Base-by-base conservation (phyloP, 92 coral and sea anemone genomes). In the Phenganax marumi region DNA sequence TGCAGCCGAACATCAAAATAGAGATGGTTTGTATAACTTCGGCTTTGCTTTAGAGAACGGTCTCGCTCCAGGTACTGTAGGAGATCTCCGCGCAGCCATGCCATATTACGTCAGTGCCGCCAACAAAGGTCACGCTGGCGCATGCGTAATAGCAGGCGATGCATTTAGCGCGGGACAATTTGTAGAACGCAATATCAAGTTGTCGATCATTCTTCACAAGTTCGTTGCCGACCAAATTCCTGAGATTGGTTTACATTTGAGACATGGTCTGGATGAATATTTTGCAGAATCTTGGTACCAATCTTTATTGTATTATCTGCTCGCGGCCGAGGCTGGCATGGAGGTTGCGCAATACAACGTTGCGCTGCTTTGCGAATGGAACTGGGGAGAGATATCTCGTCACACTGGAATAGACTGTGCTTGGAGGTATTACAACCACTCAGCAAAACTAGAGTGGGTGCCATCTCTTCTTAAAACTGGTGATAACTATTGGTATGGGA, bases 251-350 rank as follows among this genome's bases (percentile, higher is more conserved):
- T 75, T 90, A 89, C 88, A 84, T 16, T 84, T 95, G 81, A 77
- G 91, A 12, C 84, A 75, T n/a, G 98, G 93, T 7, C 84, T 95
- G 19, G 87, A 95, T 57, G 94, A 91, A 13, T 90, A 90, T 85
- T 89, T 92, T 72, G 82, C 58, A 46, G 87, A 90, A 8, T 60
- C 91, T 73, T 87, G 88, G 98, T 92, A 89, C 85, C 82, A 85
- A 76, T 90, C 97, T 2, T 75, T 95, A 55, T 84, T 95, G 53
- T 80, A 88, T 71, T 95, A 85, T 68, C 75, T 95, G 26, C 85
- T 95, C 26, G 98, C 98, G 22, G 97, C 89, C 69, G 98, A 95
- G 87, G 90, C 91, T 63, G 98, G 98, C 1, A 87, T 95, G 98
- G 98, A 95, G 48, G 90, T 92, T n/a, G 97, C 98, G 10, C 97